phyloP scores from a whole-genome alignment of 2,797 vertebrate species.

The Sebastes steindachneri region DNA sequence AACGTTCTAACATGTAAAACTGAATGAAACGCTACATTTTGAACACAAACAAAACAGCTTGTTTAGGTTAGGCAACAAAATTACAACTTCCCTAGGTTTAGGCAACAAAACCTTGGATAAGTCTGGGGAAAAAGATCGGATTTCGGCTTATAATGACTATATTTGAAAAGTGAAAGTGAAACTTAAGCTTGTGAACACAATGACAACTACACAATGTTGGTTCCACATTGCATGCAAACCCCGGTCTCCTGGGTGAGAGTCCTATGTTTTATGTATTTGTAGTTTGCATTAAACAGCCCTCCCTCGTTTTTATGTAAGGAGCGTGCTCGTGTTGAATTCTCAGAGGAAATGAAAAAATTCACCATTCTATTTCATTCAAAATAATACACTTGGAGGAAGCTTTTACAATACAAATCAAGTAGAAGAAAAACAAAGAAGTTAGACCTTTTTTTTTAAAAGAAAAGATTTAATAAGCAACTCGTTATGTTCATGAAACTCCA shows the following conservation, averaged over 20 bases:
- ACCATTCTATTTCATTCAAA: conserved; percentile 4
- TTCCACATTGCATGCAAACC: no score
- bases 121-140: fast-evolving
- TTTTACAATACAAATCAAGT: conserved; percentile 14
- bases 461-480: conserved; percentile 52
- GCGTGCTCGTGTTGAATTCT: not conserved
- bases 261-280: not conserved
- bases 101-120: no score
- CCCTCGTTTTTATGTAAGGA: conserved; percentile 12
- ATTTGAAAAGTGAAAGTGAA: no score
- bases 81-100: no score
- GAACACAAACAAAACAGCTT: no score
- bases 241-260: no score
- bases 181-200: no score
- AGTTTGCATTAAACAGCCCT: conserved; percentile 8
- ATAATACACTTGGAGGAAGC: conserved; percentile 10
- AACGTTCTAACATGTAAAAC: no score
- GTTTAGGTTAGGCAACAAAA: no score
- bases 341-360: not conserved
- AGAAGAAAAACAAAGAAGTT: conserved; percentile 40
- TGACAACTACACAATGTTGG: no score
- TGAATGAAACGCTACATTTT: no score
- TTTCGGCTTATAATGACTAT: no score
- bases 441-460: conserved; percentile 1
- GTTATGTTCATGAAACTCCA: conserved; percentile 62